Conservation (phyloP, 2,888 invertebrate species). For the Alitta virens region DNA sequence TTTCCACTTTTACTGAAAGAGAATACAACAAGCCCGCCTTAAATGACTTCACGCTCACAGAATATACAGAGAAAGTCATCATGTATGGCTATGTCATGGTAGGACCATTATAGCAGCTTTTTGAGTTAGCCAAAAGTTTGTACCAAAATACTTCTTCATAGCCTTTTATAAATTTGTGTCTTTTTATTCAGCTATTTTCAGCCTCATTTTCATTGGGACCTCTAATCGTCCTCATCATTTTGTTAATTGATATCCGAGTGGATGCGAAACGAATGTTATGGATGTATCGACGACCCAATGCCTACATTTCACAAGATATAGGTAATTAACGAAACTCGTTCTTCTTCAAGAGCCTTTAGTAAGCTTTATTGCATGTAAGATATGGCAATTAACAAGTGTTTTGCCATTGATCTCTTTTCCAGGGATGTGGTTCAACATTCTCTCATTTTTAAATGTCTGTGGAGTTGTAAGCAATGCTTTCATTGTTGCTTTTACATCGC, state of each 20-base stretch:
- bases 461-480: slow-evolving; percentile 60
- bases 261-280: slow-evolving; percentile 57
- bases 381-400: no score
- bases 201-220: slow-evolving; percentile 60
- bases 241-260: slow-evolving; percentile 56
- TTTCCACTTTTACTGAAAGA: slow-evolving; percentile 40
- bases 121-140: no score
- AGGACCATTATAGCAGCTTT: no score
- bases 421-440: slow-evolving; percentile 60
- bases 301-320: slow-evolving; percentile 56
- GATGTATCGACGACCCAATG: slow-evolving; percentile 57
- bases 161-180: no score
- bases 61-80: slow-evolving; percentile 60
- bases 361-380: no score
- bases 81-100: slow-evolving; percentile 60
- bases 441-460: slow-evolving; percentile 57
- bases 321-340: slow-evolving; percentile 41
- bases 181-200: slow-evolving; percentile 56
- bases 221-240: slow-evolving; percentile 56
- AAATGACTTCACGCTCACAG: slow-evolving; percentile 58
- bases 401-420: background rate
- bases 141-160: no score
- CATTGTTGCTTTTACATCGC: slow-evolving; percentile 58
- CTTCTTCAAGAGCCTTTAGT: no score
- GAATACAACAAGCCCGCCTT: slow-evolving; percentile 56